A percentile compares a stretch with the other conserved stretches of the same genome.
Evolutionary conservation across 2,888 invertebrate species (phyloP).

Genomic region (Tinea trinotella): DNA sequence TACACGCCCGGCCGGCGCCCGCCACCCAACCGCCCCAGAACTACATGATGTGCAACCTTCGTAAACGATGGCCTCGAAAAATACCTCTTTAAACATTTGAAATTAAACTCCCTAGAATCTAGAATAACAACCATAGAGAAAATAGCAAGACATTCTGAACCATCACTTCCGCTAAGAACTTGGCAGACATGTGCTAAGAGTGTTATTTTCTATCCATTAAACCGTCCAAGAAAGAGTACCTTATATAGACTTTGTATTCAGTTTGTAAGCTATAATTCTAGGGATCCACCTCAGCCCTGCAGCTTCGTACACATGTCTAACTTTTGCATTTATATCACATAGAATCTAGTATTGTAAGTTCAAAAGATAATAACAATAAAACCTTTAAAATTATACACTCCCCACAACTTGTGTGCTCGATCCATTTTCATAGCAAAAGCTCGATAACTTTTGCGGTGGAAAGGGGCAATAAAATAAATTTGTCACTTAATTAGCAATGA

Average conservation of each 20-base stretch:
- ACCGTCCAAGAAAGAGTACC: constrained; percentile 23
- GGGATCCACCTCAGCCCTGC: not conserved
- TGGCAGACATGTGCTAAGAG: constrained; percentile 22
- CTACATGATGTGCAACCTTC: constrained; percentile 24
- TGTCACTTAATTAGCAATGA: constrained; percentile 16
- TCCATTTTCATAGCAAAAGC: not conserved
- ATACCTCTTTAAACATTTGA: not conserved
- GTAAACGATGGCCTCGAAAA: constrained; percentile 7
- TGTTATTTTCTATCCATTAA: constrained; percentile 37
- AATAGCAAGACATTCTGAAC: not conserved
- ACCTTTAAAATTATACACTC: too few species aligned
- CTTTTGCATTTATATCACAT: not conserved
- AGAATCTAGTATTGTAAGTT: not conserved
- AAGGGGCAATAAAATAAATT: not conserved
- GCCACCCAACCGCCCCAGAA: constrained; percentile 31
- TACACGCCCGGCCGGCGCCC: constrained; percentile 66
- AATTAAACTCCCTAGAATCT: not conserved
- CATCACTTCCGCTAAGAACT: not conserved
- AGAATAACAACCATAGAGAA: not conserved
- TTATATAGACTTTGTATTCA: constrained; percentile 21
- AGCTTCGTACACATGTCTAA: constrained; percentile 4
- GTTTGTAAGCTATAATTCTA: constrained; percentile 21
- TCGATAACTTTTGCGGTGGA: not conserved
- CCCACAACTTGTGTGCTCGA: not conserved
- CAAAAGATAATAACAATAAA: not conserved